Conservation (phyloP, 1,140 invertebrate genomes). For the Tetramorium alpestre region DNA sequence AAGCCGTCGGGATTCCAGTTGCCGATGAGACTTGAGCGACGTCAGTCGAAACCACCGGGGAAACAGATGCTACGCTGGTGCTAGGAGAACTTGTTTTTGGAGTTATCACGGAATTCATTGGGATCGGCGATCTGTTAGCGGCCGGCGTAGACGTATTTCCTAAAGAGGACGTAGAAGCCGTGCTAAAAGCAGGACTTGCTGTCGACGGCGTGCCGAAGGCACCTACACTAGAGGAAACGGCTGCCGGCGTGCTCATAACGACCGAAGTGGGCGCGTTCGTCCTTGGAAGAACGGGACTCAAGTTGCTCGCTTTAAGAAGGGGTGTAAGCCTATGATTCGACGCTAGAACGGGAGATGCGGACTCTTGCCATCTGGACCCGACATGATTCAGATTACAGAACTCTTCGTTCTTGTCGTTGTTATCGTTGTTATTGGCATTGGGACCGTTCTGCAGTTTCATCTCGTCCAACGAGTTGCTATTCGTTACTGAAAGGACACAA, state of each 20-base stretch:
- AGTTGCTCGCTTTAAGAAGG: conserved; percentile 80
- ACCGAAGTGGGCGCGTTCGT: conserved; percentile 70
- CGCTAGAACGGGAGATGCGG: conserved; percentile 74
- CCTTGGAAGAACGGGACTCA: conserved; percentile 80
- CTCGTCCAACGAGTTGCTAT: conserved; percentile 82
- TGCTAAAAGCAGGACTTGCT: conserved; percentile 82
- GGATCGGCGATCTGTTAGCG: conserved; percentile 83
- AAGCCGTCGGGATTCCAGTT: conserved; percentile 68
- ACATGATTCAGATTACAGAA: conserved; percentile 67
- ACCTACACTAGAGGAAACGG: conserved; percentile 68
- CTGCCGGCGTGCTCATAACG: conserved; percentile 74
- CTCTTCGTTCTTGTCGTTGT: conserved; percentile 69
- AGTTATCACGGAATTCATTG: conserved; percentile 71
- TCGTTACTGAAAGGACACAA: conserved; percentile 76
- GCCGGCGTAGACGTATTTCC: conserved; percentile 79
- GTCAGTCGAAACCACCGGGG: conserved; percentile 68
- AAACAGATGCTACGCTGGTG: conserved; percentile 72
- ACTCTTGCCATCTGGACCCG: conserved; percentile 76
- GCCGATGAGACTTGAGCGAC: conserved; percentile 72
- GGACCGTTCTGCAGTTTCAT: conserved; percentile 81
- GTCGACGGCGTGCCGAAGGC: conserved; percentile 81
- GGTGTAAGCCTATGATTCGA: conserved; percentile 83
- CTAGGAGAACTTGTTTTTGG: conserved; percentile 77
- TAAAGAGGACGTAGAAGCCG: conserved; percentile 82
- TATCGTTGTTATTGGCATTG: conserved; percentile 76